Evolutionary conservation across 2,888 invertebrate genomes (phyloP).

Genomic region (Dynastes maya): DNA sequence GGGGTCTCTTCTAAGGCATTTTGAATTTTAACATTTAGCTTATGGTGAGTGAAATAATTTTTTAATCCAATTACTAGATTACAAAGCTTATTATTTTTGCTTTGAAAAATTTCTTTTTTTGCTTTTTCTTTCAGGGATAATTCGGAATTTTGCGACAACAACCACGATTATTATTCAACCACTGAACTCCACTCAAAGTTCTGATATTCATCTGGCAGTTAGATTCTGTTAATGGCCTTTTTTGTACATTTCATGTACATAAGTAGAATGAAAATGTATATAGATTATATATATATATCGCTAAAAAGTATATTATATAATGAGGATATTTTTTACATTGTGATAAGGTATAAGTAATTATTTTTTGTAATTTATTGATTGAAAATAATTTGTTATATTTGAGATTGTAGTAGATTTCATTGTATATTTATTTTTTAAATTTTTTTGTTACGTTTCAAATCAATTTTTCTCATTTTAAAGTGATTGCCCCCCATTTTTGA

Average conservation of each 20-base stretch:
- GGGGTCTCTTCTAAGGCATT: neutral
- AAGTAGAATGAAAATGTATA: neutral
- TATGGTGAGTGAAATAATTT: conserved; percentile 4
- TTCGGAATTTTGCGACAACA: conserved; percentile 22
- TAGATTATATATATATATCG: neutral
- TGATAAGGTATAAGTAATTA: neutral
- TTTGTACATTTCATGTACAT: no score
- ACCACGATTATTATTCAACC: conserved; percentile 38
- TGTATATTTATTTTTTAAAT: no score
- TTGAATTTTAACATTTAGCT: neutral
- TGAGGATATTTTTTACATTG: neutral
- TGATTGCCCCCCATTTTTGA: no score
- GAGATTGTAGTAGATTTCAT: no score
- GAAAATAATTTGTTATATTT: no score
- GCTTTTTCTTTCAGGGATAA: conserved; percentile 18
- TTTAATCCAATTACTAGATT: no score
- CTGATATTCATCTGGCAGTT: neutral
- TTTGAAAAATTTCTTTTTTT: neutral
- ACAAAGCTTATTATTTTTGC: no score
- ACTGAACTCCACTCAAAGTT: conserved; percentile 45
- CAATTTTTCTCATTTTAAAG: no score
- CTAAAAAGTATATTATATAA: neutral
- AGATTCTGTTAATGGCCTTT: neutral
- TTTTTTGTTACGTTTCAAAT: no score
- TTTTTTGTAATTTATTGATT: neutral